These are phyloP conservation scores for Cylas formicarius DNA, from an alignment of 1,140 invertebrate species.

Conservation along the genomic window DNA sequence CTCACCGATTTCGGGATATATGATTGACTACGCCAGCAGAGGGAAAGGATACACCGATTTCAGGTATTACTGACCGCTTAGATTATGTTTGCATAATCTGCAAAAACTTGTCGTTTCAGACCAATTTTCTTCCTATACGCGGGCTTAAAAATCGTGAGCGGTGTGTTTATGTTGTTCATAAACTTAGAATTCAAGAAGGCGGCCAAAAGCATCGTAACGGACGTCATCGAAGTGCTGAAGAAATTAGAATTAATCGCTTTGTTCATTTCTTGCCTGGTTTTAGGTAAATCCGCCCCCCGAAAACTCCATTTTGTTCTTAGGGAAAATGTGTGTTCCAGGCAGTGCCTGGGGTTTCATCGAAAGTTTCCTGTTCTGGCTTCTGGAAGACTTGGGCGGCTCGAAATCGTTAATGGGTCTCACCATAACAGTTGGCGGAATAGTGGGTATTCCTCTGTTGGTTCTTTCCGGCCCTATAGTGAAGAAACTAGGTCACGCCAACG, in stretches of 20 bases:
- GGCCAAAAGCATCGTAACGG: conserved; percentile 60
- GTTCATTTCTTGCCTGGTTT: conserved; percentile 63
- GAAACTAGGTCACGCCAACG: conserved; percentile 71
- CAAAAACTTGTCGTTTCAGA: conserved; percentile 45
- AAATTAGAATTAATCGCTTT: conserved; percentile 68
- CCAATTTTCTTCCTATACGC: conserved; percentile 77
- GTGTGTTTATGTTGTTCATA: conserved; percentile 62
- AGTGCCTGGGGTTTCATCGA: conserved; percentile 78
- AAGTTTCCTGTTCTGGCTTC: conserved; percentile 79
- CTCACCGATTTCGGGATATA: conserved; percentile 64
- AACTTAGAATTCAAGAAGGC: conserved; percentile 72
- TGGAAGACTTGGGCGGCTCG: conserved; percentile 71
- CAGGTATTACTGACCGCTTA: conserved; percentile 44
- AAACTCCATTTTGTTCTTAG: too few relatives aligned
- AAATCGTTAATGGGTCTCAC: conserved; percentile 78
- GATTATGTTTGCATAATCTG: conserved; percentile 1
- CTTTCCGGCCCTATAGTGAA: conserved; percentile 72
- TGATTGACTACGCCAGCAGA: conserved; percentile 61
- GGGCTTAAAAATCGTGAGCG: conserved; percentile 58
- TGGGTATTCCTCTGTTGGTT: conserved; percentile 69
- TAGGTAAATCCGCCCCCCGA: conserved; percentile 48
- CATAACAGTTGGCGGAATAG: conserved; percentile 68
- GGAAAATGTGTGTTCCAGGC: too few relatives aligned
- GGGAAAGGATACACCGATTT: conserved; percentile 62
- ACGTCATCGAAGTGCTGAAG: conserved; percentile 61